A percentile compares a stretch with the other conserved stretches of the same genome.
These are phyloP conservation scores for Pygocentrus nattereri DNA, from an alignment of 2,797 vertebrate species.

Conservation along the genomic window DNA sequence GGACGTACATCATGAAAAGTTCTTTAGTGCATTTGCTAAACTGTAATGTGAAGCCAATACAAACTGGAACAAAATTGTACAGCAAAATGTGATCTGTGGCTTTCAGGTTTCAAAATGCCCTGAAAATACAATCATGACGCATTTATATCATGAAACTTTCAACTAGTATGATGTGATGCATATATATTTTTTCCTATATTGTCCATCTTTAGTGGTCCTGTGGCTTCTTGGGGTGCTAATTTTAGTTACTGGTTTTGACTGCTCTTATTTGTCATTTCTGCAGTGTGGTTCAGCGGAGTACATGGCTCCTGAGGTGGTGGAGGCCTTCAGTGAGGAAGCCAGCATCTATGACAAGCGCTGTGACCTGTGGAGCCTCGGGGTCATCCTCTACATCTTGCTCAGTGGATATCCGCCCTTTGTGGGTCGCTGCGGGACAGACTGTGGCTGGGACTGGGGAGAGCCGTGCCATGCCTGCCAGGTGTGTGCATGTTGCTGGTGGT, in stretches of 20 bases:
- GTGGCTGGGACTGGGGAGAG: conserved; percentile 95
- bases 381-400: conserved; percentile 97
- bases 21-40: no score
- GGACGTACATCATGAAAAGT: no score
- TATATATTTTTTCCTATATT: no score
- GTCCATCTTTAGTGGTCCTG: no score
- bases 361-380: conserved; percentile 97
- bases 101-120: no score
- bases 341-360: conserved; percentile 98
- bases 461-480: conserved; percentile 96
- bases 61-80: no score
- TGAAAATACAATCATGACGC: no score
- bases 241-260: neutral
- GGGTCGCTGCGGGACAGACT: conserved; percentile 92
- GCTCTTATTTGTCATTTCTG: neutral
- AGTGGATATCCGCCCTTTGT: conserved; percentile 97
- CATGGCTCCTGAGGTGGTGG: conserved; percentile 98
- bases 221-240: neutral
- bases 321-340: conserved; percentile 96
- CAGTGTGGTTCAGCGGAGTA: conserved; percentile 98
- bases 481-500: conserved; percentile 26
- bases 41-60: no score
- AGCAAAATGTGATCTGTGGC: no score
- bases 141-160: no score
- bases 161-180: no score